These are phyloP conservation scores for Hoplostethus mediterraneus DNA, from an alignment of 2,797 vertebrate genomes.

Conservation along the genomic window DNA sequence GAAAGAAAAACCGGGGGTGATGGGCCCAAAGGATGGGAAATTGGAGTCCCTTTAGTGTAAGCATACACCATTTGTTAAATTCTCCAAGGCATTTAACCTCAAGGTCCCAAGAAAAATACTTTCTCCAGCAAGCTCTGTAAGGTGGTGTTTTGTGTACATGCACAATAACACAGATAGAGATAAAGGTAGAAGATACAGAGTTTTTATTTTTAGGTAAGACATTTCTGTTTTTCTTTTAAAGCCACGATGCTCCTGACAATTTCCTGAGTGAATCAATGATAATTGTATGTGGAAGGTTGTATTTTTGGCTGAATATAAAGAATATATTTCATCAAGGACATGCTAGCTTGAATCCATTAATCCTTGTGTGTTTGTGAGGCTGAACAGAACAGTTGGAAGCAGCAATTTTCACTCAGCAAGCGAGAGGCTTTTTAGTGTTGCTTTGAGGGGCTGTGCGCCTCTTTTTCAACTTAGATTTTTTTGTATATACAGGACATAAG, in stretches of 20 bases:
- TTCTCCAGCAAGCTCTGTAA: slow-evolving; percentile 25
- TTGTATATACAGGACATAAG: too few species aligned
- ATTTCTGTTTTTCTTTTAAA: neutral
- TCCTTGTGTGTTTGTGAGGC: neutral
- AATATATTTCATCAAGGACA: neutral
- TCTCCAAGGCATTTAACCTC: slow-evolving; percentile 64
- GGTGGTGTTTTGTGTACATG: slow-evolving; percentile 4
- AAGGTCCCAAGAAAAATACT: slow-evolving; percentile 35
- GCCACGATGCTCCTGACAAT: neutral
- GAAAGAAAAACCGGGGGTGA: slow-evolving; percentile 58
- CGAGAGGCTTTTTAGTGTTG: too few species aligned
- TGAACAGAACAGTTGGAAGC: neutral
- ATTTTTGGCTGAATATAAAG: neutral
- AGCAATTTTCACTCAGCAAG: neutral
- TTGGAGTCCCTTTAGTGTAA: slow-evolving; percentile 52
- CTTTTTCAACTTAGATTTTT: too few species aligned
- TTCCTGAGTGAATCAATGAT: neutral
- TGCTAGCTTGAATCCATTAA: neutral
- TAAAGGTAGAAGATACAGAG: neutral
- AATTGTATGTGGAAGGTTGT: neutral
- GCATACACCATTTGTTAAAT: slow-evolving; percentile 49
- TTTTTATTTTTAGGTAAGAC: neutral
- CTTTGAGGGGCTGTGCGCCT: too few species aligned
- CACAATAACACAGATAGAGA: slow-evolving; percentile 2
- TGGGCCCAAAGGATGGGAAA: slow-evolving; percentile 56